Base-by-base conservation (phyloP, 2,113 vertebrate species). In the Anas platyrhynchos region DNA sequence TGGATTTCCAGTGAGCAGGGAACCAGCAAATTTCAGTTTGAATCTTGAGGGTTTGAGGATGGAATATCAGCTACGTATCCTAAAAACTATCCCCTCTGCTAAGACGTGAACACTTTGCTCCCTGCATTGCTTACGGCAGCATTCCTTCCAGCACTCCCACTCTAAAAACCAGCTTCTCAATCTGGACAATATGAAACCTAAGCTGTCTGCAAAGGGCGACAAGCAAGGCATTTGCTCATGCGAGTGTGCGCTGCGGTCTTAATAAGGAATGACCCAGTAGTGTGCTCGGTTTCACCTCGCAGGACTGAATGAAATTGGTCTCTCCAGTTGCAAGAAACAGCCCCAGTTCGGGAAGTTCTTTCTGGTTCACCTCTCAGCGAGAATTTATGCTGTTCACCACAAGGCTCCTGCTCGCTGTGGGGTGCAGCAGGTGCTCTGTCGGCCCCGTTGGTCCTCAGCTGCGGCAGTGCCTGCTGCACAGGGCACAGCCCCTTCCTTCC, bases 81-180 rank as follows among this genome's bases (percentile, higher is more conserved):
- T 67, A 85, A 56, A 84, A 91, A 91, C 81, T 38, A 90, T 52
- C 46, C 36, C 59, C 58, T 72, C 59, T 75, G 69, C 61, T 91
- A 67, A 26, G 22, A 75, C 69, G 93, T 0, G 6, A 95, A 93
- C 86, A 62, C 88, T 90, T 84, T 80, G 68, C 88, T 86, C 91
- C 81, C 88, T 73, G 38, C 69, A 93, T 75, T 93, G 83, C 76
- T 77, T 93, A 80, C 56, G 77, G 88, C 52, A 75, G 62, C 66
- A 94, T 84, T 93, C 91, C 67, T 91, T 52, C 80, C 83, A 81
- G 26, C 75, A 75, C 86, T 93, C 88, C 86, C 62, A 75, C 88
- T 92, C 61, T 86, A 88, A 94, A 95, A 66, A 93, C 25, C 88
- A 78, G 86, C 83, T 65, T 83, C 91, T 94, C 93, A 86, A 88